Base-by-base conservation (phyloP, 2,888 invertebrate genomes). In the Geophilus truncorum region DNA sequence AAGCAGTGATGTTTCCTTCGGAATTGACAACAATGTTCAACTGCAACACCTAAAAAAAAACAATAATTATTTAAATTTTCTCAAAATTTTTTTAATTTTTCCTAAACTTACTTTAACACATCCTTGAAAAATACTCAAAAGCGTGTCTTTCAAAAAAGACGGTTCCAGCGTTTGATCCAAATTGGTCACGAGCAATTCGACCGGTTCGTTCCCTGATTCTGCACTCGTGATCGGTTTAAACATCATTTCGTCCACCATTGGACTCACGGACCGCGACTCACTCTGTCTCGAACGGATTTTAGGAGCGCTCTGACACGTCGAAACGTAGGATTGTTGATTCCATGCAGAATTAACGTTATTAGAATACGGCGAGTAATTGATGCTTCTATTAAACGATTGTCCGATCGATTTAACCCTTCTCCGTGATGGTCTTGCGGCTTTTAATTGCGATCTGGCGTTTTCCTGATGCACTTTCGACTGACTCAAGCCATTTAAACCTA, bases 1-100 rank as follows among this genome's bases (percentile, higher is more conserved):
- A 90, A 0, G 93, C 95, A 4, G 92, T 89, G 25, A 92, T 89
- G 81, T 90, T 90, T 77, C 92, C 92, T 86, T 93, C 92, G 0
- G 90, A 88, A 86, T 91, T 92, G 57, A 89, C 87, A 83, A 89
- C 90, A 77, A 92, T 89, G n/a, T 90, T 89, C 34, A 92, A 88
- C 84, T 89, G 90, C 77, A 91, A 85, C 77, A 92, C 90, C 90
- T 90, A 84, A 25, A 32, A 75, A 32, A 75, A 9, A 1, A 28
- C 0, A 25, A 75, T n/a, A 32, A 0, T 6, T 1, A 2, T 21
- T n/a, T n/a, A n/a, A n/a, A n/a, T n/a, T n/a, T n/a, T n/a, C n/a
- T n/a, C n/a, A n/a, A 30, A 25, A 75, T 12, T 21, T 21, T 15
- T 4, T 15, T 0, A 5, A 75, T 15, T 15, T n/a, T 1, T 5